Base-by-base conservation (phyloP, 2,113 vertebrate species). In the Sapayoa aenigma region DNA sequence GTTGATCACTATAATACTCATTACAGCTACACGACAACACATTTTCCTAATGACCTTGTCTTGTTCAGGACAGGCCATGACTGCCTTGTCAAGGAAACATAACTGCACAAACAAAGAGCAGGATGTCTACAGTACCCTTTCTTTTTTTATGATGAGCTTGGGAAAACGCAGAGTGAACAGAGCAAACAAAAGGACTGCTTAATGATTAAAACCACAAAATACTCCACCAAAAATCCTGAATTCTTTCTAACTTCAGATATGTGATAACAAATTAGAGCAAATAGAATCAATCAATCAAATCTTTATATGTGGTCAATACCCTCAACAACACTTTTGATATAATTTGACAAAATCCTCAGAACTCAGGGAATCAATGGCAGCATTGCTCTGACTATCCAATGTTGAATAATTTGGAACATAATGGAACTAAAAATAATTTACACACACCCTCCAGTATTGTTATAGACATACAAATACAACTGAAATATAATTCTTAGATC, bases 171-270 rank as follows among this genome's bases (percentile, higher is more conserved):
- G 39, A 58, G 33, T 24, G 27, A 85, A 90, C 20, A 52, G 12
- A 24, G 28, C 39, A 90, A 80, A 67, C 6, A 14, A 35, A 76
- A 84, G 14, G 15, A 41, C 11, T 28, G 6, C 50, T 67, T 31
- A 81, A 75, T 27, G 9, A 18, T 39, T 79, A 76, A 83, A 87
- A 68, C 4, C 0, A 4, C 7, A 1, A 14, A 83, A 84, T 13
- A 44, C 2, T 30, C 7, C 17, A 4, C 23, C 7, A 0, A 14
- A 20, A 79, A n/a, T 25, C 6, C 13, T 55, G 7, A 8, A 46
- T 65, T 63, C 14, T 20, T 89, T 89, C 25, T 72, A 68, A 59
- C 39, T 55, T 68, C 17, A 14, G 30, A 65, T 56, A 31, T 12
- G 16, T 41, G 20, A 22, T 31, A 72, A 9, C 2, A 89, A 73